Base-by-base conservation (phyloP, 2,888 invertebrate species). In the Orthosia cruda region DNA sequence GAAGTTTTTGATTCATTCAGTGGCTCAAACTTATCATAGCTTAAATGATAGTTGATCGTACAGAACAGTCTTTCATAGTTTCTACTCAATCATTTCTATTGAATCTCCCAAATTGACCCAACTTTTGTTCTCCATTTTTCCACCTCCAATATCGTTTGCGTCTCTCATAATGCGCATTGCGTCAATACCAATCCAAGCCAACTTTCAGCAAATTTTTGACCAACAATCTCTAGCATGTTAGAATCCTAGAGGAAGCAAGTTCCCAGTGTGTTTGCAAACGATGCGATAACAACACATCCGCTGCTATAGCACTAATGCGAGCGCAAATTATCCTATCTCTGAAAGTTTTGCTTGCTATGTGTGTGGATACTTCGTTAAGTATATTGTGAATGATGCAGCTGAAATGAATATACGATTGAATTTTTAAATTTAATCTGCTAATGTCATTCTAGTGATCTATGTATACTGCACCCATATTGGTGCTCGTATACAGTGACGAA, bases 291-390 rank as follows among this genome's bases (percentile, higher is more conserved):
- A 74, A 4, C 52, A 68, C 58, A 83, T 80, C 83, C 75, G 83
- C 49, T 59, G 62, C 12, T 15, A 75, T 26, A 83, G 75, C 80
- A 79, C 83, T 81, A 81, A 81, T 83, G 81, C 59, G 71, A 83
- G 62, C 58, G 58, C 65, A 71, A 83, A 81, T 81, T 81, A 81
- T 81, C 23, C 80, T 81, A 81, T 83, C 81, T 83, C 75, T 79
- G 12, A n/a, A 40, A 79, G 54, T 82, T 80, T 79, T 66, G 62
- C 75, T 69, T 4, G 52, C 59, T 70, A n/a, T 67, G 58, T 49
- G 57, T 61, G 16, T 59, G 40, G 20, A 55, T 55, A 71, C 50
- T 32, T 50, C 23, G 50, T 32, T 62, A 50, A 16, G 16, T 20
- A 16, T 49, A 23, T 67, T 40, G 49, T 71, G 63, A 64, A 50